Percentiles rank a stretch among this genome's conserved stretches.
phyloP scores from a whole-genome alignment of 2,113 vertebrate genomes.

The Balaeniceps rex region DNA sequence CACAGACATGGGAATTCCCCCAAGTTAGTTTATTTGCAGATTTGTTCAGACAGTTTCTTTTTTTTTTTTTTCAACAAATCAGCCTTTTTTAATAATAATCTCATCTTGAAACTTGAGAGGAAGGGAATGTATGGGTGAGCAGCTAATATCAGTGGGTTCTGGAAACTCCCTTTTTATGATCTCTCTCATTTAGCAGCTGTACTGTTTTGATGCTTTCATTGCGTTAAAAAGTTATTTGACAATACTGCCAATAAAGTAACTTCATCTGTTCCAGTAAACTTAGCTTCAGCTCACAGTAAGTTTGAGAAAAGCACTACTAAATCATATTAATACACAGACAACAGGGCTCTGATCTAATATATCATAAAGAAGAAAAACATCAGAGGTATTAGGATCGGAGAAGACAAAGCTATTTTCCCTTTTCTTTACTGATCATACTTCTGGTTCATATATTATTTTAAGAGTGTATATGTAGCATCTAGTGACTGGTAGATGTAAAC shows the following conservation, averaged over 20 bases:
- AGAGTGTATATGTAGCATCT: not conserved
- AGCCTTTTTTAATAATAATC: constrained; percentile 66
- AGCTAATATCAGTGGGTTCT: constrained; percentile 74
- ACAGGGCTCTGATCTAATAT: not conserved
- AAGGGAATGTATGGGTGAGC: constrained; percentile 74
- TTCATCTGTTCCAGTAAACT: constrained; percentile 3
- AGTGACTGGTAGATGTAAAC: not conserved
- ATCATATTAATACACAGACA: not conserved
- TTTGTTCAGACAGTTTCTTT: constrained; percentile 58
- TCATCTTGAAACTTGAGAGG: constrained; percentile 82
- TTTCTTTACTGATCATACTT: not conserved
- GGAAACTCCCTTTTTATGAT: constrained; percentile 81
- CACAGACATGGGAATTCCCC: constrained; percentile 67
- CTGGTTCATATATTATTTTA: not conserved
- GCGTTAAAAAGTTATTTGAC: constrained; percentile 27
- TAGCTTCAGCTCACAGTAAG: not conserved
- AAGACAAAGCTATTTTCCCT: not conserved
- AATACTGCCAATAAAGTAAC: constrained; percentile 2
- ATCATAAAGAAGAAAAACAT: not conserved
- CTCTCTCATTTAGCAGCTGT: constrained; percentile 63
- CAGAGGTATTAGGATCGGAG: not conserved
- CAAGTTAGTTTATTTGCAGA: constrained; percentile 47
- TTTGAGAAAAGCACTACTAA: not conserved
- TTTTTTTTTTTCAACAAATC: constrained; percentile 49
- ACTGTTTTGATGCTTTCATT: constrained; percentile 65